Evolutionary conservation across 2,113 vertebrate species (phyloP).

Genomic region (Pogonocichla stellata): DNA sequence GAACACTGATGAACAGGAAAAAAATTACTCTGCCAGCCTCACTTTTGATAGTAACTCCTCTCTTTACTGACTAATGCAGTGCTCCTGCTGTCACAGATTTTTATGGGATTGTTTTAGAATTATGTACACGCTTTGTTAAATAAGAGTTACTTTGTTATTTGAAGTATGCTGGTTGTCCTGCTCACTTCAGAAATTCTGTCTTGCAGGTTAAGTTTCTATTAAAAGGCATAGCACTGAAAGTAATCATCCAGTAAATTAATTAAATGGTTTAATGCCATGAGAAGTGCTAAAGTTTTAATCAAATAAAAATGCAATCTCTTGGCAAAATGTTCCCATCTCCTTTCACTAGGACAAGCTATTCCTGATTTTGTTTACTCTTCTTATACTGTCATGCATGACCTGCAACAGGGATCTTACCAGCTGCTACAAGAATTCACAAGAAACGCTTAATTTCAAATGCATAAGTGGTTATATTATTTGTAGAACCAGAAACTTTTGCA

Average conservation of each 20-base stretch:
- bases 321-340: constrained; percentile 12
- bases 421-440: background rate
- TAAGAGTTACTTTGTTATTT: background rate
- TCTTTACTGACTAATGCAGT: background rate
- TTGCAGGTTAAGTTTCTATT: background rate
- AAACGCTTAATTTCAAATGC: background rate
- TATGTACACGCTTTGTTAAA: background rate
- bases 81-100: background rate
- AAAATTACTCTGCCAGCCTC: background rate
- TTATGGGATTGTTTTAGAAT: background rate
- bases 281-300: constrained; percentile 20
- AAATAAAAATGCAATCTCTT: constrained; percentile 27
- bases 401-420: background rate
- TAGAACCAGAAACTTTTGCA: background rate
- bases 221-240: background rate
- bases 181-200: constrained; percentile 10
- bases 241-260: constrained; percentile 49
- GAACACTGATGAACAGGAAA: background rate
- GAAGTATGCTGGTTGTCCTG: background rate
- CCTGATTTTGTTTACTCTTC: background rate
- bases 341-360: background rate
- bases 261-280: constrained; percentile 9
- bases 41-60: background rate
- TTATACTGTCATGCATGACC: background rate
- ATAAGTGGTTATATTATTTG: background rate